These are phyloP conservation scores for Paralvinella palmiformis DNA, from an alignment of 1,140 invertebrate species.

Conservation along the genomic window DNA sequence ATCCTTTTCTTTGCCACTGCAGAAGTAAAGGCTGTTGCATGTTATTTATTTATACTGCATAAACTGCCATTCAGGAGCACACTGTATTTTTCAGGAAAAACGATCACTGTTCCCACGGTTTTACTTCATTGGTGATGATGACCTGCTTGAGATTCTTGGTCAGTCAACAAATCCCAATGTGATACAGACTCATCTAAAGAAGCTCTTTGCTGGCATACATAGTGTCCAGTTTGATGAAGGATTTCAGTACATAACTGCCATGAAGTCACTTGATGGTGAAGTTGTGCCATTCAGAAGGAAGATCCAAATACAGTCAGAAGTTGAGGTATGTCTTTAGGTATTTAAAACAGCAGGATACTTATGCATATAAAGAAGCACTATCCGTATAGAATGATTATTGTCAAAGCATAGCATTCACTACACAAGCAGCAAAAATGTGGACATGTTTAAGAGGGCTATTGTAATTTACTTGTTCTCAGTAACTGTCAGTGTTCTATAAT, in stretches of 20 bases:
- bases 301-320: conserved; percentile 70
- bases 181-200: conserved; percentile 87
- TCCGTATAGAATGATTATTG: no score
- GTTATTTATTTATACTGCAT: no score
- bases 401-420: no score
- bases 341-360: no score
- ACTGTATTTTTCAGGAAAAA: conserved; percentile 80
- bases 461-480: no score
- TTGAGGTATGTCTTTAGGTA: conserved; percentile 61
- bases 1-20: no score
- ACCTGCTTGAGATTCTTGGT: conserved; percentile 86
- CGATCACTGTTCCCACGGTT: conserved; percentile 87
- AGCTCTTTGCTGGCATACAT: conserved; percentile 79
- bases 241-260: conserved; percentile 63
- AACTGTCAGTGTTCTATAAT: no score
- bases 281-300: conserved; percentile 67
- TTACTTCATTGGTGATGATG: conserved; percentile 95
- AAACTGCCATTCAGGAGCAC: no score
- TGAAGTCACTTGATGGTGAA: conserved; percentile 79
- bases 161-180: conserved; percentile 77
- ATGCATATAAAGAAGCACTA: no score
- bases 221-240: conserved; percentile 62
- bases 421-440: no score
- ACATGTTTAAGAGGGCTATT: no score
- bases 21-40: no score